phyloP scores from a whole-genome alignment of 2,888 invertebrate genomes.

The Deroplatys truncata region DNA sequence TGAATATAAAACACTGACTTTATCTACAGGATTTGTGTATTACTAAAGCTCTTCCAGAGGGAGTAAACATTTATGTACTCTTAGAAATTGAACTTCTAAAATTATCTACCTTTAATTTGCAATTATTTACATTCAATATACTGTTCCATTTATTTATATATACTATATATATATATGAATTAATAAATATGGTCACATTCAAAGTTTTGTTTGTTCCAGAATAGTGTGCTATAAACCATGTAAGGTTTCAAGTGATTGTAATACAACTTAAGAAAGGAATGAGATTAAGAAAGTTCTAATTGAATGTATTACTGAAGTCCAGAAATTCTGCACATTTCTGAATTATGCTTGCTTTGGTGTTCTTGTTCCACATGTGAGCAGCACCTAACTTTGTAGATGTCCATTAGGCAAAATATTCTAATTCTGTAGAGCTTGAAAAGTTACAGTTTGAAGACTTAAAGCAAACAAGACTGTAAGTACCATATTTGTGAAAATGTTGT shows the following conservation, averaged over 20 bases:
- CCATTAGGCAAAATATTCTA: background rate
- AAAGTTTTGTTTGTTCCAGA: slow-evolving; percentile 16
- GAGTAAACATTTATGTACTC: slow-evolving; percentile 8
- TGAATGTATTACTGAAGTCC: background rate
- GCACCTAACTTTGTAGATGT: background rate
- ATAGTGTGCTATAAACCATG: background rate
- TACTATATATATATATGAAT: slow-evolving; percentile 25
- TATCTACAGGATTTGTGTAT: slow-evolving; percentile 9
- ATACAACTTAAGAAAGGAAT: background rate
- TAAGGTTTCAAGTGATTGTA: background rate
- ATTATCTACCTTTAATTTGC: background rate
- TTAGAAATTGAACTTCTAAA: slow-evolving; percentile 5
- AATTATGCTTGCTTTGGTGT: too few species aligned
- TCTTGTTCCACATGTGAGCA: background rate
- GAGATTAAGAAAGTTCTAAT: background rate
- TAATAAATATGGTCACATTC: slow-evolving; percentile 30
- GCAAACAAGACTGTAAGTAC: too few species aligned
- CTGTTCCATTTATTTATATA: slow-evolving; percentile 23
- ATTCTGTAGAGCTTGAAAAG: background rate
- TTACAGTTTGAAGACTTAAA: too few species aligned
- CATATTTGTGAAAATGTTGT: too few species aligned
- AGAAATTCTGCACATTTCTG: background rate
- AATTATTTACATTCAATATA: slow-evolving; percentile 30
- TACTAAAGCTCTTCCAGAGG: background rate
- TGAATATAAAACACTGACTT: slow-evolving; percentile 1